Base-by-base conservation (phyloP, 2,113 vertebrate genomes). In the Mohoua ochrocephala region DNA sequence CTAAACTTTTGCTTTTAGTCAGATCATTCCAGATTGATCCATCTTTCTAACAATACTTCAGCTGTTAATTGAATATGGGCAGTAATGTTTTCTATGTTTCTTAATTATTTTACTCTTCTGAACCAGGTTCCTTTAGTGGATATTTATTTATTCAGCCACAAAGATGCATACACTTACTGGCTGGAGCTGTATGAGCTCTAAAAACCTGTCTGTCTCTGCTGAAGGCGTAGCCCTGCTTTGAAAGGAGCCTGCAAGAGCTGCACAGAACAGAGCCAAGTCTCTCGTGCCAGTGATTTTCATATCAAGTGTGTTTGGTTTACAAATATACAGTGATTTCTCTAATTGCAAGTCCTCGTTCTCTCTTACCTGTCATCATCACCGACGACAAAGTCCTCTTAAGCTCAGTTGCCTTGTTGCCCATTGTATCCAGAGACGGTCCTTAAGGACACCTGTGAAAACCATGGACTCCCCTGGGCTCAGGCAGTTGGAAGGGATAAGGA, bases 111-210 rank as follows among this genome's bases (percentile, higher is more conserved):
- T 97, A 92, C 77, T 96, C 94, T 96, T 94, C 85, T 82, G 80
- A 97, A 91, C 74, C 80, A 93, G 30, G 88, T 92, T 96, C 67
- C 75, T 93, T 91, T 83, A 94, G 89, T 64, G 78, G 73, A 65
- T 96, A 95, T 97, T 97, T 97, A 93, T 97, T 97, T 97, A 92
- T 97, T 94, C 95, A 95, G 88, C 94, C 91, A 68, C 95, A 96
- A 23, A 87, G 82, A 92, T 93, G 79, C 81, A 92, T 80, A 94
- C 60, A 69, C 61, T 96, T 93, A 96, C 82, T 78, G 69, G 65
- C 65, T 93, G 76, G 74, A 84, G 37, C 76, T 27, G 2, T 84
- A 69, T 44, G n/a, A 96, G 84, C 78, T 93, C 69, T 96, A 87
- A 97, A 91, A 68, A 35, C 73, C 54, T 45, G 67, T 53, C 83